Evolutionary conservation across 2,797 vertebrate species (phyloP).

Genomic region (Vespertilio murinus): DNA sequence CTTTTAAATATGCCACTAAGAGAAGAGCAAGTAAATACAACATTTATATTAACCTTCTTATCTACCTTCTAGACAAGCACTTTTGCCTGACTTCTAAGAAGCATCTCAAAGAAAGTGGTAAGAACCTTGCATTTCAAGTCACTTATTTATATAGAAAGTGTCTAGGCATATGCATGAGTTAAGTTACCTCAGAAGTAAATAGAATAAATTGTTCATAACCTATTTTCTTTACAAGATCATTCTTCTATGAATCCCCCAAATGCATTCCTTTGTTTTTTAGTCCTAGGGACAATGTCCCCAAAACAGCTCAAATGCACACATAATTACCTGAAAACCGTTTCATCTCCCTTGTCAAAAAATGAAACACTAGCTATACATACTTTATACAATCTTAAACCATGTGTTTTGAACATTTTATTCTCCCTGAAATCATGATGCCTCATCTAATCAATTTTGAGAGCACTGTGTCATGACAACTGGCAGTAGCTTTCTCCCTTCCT

Average conservation of each 20-base stretch:
- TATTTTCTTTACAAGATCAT: neutral
- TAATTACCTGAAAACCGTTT: constrained; percentile 72
- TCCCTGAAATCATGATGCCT: constrained; percentile 38
- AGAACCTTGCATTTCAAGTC: neutral
- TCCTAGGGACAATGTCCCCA: constrained; percentile 63
- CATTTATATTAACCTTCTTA: neutral
- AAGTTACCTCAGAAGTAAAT: neutral
- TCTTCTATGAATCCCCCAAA: constrained; percentile 54
- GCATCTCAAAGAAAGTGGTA: neutral
- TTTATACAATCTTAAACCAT: neutral
- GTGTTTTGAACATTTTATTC: constrained; percentile 6
- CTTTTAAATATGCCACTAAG: neutral
- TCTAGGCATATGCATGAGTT: neutral
- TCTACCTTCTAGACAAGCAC: neutral
- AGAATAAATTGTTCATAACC: neutral
- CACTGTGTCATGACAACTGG: neutral
- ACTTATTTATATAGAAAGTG: constrained; percentile 44
- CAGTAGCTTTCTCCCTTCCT: neutral
- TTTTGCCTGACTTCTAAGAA: neutral
- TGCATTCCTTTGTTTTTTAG: constrained; percentile 70
- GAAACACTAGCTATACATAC: constrained; percentile 14
- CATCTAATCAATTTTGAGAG: neutral
- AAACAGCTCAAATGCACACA: constrained; percentile 14
- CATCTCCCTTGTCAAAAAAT: constrained; percentile 51
- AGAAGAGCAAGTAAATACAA: neutral